phyloP scores from a whole-genome alignment of 2,113 vertebrate genomes.

The Emydocephalus ijimae region DNA sequence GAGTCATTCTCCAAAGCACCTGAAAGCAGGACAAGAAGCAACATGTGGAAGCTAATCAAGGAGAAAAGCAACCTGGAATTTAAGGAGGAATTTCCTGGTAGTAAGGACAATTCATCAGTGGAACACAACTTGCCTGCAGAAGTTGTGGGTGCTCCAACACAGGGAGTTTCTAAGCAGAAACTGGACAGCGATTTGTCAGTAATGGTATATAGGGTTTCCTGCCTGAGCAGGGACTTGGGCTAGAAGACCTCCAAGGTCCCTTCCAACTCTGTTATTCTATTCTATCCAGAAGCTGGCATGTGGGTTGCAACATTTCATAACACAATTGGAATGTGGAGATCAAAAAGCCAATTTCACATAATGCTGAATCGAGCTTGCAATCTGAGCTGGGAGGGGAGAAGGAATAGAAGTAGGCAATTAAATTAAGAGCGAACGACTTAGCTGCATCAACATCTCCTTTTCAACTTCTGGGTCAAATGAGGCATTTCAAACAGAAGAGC shows the following conservation, averaged over 20 bases:
- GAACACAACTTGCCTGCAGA: neutral
- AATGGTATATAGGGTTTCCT: neutral
- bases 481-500: neutral
- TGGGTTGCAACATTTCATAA: neutral
- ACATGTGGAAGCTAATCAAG: neutral
- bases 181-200: neutral
- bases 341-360: neutral
- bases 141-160: neutral
- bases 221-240: neutral
- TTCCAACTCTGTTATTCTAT: neutral
- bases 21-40: neutral
- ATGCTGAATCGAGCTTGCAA: neutral
- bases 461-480: neutral
- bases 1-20: neutral
- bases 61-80: neutral
- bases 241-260: neutral
- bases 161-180: neutral
- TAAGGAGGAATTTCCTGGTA: neutral
- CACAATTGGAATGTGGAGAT: neutral
- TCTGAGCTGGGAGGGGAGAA: neutral
- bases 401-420: neutral
- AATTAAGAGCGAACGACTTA: neutral
- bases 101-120: neutral
- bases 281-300: neutral
- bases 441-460: neutral